Base-by-base conservation (phyloP, 2,888 invertebrate species). In the Tridacna crocea region DNA sequence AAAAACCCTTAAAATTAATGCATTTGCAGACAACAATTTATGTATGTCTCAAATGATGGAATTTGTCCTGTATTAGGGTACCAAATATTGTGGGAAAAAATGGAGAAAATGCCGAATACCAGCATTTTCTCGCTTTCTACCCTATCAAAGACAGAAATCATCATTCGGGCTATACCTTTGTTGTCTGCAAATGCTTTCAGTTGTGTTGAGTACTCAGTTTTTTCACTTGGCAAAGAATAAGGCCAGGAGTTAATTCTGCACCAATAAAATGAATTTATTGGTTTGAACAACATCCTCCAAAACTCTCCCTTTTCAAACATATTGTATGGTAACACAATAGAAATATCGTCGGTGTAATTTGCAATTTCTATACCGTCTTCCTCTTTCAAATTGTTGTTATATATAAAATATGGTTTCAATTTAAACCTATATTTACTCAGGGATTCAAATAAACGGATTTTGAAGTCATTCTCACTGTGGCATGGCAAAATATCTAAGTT, bases 301-400 rank as follows among this genome's bases (percentile, higher is more conserved):
- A 46, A 68, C 68, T 68, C 68, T 68, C 68, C 68, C 68, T 68
- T 61, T 68, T 68, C 68, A 68, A 68, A 68, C 46, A 68, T 47
- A 68, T 68, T 68, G 68, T 46, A 12, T 17, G 17, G n/a, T 4
- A 6, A 17, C 17, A 19, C 47, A 46, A 68, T 46, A 26, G 47
- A 17, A 68, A 68, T 46, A 68, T 68, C n/a, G 46, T n/a, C 19
- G 15, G 68, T 47, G 22, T 68, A 68, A 68, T 61, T 61, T 61
- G 61, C 61, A 19, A 3, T 13, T 61, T 61, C 61, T 24, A 61
- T 61, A 61, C 61, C 2, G 15, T 61, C 22, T 61, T 13, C 19
- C 22, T 61, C 26, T 61, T 61, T 61, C 26, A 24, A 6, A 61
- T 61, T 22, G 22, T 22, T 61, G 24, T 61, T 61, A n/a, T 13